These are phyloP conservation scores for Onthophagus taurus DNA, from an alignment of 1,140 invertebrate species.

Conservation along the genomic window DNA sequence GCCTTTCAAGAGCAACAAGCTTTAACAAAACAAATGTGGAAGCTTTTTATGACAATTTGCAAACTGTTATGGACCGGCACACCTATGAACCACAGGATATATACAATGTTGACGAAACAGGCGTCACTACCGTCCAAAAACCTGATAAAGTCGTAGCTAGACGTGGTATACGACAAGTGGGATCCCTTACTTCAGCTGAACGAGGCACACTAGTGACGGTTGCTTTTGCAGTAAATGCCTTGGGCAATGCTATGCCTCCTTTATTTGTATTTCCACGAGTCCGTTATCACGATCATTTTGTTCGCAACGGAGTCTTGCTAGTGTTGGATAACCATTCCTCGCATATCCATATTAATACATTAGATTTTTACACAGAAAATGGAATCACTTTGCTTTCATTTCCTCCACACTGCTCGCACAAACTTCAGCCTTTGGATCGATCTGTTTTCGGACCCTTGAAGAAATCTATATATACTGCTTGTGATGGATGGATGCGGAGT, in stretches of 20 bases:
- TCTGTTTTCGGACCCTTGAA: constrained; percentile 38
- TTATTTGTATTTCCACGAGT: constrained; percentile 31
- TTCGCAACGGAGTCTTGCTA: constrained; percentile 18
- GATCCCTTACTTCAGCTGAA: constrained; percentile 15
- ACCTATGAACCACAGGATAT: constrained; percentile 25
- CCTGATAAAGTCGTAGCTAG: constrained; percentile 14
- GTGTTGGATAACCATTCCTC: constrained; percentile 17
- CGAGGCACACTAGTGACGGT: constrained; percentile 28
- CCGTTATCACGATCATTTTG: too few relatives aligned
- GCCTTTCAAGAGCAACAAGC: constrained; percentile 39
- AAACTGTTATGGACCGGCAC: constrained; percentile 27
- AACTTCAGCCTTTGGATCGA: constrained; percentile 35
- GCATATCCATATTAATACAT: constrained; percentile 21
- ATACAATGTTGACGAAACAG: constrained; percentile 27
- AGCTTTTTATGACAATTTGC: constrained; percentile 33
- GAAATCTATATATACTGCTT: background rate
- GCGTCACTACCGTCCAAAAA: constrained; percentile 40
- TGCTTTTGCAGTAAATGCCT: constrained; percentile 27
- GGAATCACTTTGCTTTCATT: constrained; percentile 33
- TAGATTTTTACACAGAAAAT: constrained; percentile 31
- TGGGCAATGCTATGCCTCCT: constrained; percentile 31
- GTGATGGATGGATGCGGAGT: constrained; percentile 36
- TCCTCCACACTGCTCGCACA: constrained; percentile 34
- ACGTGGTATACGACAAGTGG: constrained; percentile 15
- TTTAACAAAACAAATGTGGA: constrained; percentile 41